Base-by-base conservation (phyloP, 2,797 vertebrate species). In the Muscicapa comitata region DNA sequence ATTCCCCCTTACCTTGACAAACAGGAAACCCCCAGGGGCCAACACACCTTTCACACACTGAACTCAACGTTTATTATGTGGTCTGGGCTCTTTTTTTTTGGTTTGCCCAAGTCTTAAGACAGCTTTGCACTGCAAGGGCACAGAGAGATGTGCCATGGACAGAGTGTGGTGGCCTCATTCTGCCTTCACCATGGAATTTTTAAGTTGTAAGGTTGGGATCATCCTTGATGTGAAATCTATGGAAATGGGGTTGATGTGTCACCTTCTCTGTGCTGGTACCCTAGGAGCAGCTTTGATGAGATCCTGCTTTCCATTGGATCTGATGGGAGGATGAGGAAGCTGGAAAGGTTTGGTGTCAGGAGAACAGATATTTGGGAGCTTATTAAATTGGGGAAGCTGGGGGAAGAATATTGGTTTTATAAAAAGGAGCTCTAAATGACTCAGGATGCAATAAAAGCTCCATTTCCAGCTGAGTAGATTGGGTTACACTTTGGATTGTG, bases 381-480 rank as follows among this genome's bases (percentile, higher is more conserved):
- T 88, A 55, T 86, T 93, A 88, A 94, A 78, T 17, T 3, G 9
- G 45, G 81, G 23, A 77, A 54, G n/a, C 12, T 1, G 54, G 33
- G n/a, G 12, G 7, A 51, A 68, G 59, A 86, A 68, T 40, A 72
- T 48, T 81, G 17, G 21, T 17, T 94, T 93, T 86, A 65, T 83
- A n/a, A 77, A 91, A 94, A 86, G 53, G 81, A 89, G 47, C 65
- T 90, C 76, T 71, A 47, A 91, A 75, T 80, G 7, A 67, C 70
- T 95, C 31, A 29, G 86, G 80, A 94, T 81, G 68, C 88, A 94
- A 78, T 93, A 89, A 93, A 96, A 92, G 33, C 59, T 95, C 67
- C 1, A 7, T 76, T 95, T 89, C 86, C 88, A 93, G 76, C 66
- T 28, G 82, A 66, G 91, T 68, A 72, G 82, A 54, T 90, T 83